phyloP scores from a whole-genome alignment of 2,888 invertebrate genomes.

The Dryocosmus kuriphilus region DNA sequence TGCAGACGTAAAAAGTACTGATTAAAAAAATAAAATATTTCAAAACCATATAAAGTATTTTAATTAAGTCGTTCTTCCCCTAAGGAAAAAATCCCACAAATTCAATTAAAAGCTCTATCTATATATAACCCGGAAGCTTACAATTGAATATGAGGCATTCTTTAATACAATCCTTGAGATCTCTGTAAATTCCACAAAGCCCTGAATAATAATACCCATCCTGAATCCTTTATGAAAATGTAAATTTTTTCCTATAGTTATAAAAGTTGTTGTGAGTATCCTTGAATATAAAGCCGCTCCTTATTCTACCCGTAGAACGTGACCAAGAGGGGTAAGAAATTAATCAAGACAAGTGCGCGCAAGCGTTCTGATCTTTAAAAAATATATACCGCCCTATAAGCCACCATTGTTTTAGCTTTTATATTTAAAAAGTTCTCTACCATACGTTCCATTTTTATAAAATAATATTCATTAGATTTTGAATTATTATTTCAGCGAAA shows the following conservation, averaged over 20 bases:
- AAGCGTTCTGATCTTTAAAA: constrained; percentile 28
- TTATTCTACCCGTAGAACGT: neutral
- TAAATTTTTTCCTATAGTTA: neutral
- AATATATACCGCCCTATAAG: constrained; percentile 14
- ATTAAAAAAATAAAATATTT: too few relatives aligned
- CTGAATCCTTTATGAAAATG: constrained; percentile 1
- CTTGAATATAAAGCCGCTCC: constrained; percentile 21
- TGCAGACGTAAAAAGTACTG: too few relatives aligned
- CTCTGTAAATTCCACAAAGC: neutral
- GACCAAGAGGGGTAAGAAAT: constrained; percentile 14
- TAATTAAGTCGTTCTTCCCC: neutral
- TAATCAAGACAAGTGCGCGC: constrained; percentile 32
- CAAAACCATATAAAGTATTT: neutral
- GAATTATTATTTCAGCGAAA: neutral
- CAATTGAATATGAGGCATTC: neutral
- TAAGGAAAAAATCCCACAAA: neutral
- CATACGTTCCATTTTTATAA: neutral
- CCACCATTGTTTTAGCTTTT: constrained; percentile 15
- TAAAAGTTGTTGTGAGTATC: neutral
- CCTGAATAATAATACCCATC: neutral
- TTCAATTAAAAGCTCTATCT: neutral
- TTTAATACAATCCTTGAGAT: neutral
- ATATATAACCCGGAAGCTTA: neutral
- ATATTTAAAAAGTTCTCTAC: neutral
- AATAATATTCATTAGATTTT: neutral